Evolutionary conservation across 1,140 invertebrate genomes (phyloP).

Genomic region (Macrosteles quadrilineatus): DNA sequence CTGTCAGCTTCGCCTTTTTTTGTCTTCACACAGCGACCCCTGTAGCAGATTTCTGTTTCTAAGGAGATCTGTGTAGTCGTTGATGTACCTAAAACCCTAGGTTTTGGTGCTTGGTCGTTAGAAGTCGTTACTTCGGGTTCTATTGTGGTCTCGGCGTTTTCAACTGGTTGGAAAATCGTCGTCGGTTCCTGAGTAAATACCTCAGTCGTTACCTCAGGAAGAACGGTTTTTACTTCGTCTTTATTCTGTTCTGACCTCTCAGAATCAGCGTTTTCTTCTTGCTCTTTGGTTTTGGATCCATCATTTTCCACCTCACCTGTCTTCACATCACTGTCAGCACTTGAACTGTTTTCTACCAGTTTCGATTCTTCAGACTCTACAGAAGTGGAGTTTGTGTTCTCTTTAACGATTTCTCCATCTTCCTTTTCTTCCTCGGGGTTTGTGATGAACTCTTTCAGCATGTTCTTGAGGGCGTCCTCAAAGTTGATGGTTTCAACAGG

Average conservation of each 20-base stretch:
- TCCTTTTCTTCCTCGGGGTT: conserved; percentile 11
- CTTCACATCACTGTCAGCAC: too few relatives aligned
- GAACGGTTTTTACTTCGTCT: background rate
- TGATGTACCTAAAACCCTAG: conserved; percentile 64
- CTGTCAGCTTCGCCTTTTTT: conserved; percentile 45
- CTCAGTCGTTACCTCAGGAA: conserved; percentile 25
- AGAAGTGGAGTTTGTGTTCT: background rate
- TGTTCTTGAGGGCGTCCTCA: conserved; percentile 24
- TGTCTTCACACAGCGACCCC: conserved; percentile 78
- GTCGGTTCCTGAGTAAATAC: conserved; percentile 10
- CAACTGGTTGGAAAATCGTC: conserved; percentile 6
- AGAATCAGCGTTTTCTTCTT: background rate
- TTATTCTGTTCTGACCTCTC: background rate
- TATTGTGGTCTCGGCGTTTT: conserved; percentile 11
- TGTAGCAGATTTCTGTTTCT: conserved; percentile 84
- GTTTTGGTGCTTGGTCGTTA: conserved; percentile 47
- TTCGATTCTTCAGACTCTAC: background rate
- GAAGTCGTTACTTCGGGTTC: conserved; percentile 34
- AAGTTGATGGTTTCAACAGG: conserved; percentile 35
- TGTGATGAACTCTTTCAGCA: conserved; percentile 28
- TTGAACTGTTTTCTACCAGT: background rate
- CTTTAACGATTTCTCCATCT: background rate
- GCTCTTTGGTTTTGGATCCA: background rate
- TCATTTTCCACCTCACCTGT: background rate
- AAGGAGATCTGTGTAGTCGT: conserved; percentile 79